Evolutionary conservation across 2,888 invertebrate genomes (phyloP).

Genomic region (Spilosoma lubricipeda): DNA sequence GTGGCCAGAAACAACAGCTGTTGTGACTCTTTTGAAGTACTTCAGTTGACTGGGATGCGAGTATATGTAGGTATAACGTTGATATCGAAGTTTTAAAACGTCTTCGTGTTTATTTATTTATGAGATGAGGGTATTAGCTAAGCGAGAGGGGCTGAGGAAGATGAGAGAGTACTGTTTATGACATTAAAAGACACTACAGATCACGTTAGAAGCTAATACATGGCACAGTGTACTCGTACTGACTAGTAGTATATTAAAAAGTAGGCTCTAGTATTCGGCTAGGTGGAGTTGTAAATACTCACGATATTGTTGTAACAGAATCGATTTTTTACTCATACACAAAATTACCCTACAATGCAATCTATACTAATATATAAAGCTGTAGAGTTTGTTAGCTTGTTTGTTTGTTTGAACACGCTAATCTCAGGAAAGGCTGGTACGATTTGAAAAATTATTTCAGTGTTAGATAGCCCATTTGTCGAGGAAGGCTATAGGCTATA

Average conservation of each 20-base stretch:
- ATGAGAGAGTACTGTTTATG: constrained; percentile 1
- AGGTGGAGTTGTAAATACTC: not conserved
- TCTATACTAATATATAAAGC: too few species aligned
- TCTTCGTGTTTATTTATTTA: constrained; percentile 50
- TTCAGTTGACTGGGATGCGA: constrained; percentile 60
- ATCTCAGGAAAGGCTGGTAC: too few species aligned
- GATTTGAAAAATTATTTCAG: too few species aligned
- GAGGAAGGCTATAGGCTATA: too few species aligned
- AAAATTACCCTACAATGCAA: not conserved
- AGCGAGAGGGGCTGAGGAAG: constrained; percentile 25
- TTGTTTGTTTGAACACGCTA: too few species aligned
- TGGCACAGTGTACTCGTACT: not conserved
- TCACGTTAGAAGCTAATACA: not conserved
- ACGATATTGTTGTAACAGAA: not conserved
- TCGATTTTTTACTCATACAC: not conserved
- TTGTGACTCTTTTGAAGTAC: constrained; percentile 74
- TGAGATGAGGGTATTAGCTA: constrained; percentile 37
- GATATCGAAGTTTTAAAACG: constrained; percentile 54
- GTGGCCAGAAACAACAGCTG: constrained; percentile 72
- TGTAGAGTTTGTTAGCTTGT: too few species aligned
- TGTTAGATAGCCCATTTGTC: too few species aligned
- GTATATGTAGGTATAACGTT: constrained; percentile 38
- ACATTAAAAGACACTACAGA: not conserved
- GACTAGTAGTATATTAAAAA: too few species aligned
- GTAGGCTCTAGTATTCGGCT: not conserved